A percentile compares a stretch with the other conserved stretches of the same genome.
Conservation (phyloP, 2,797 vertebrate genomes). For the Hydrocynus forskahlii region DNA sequence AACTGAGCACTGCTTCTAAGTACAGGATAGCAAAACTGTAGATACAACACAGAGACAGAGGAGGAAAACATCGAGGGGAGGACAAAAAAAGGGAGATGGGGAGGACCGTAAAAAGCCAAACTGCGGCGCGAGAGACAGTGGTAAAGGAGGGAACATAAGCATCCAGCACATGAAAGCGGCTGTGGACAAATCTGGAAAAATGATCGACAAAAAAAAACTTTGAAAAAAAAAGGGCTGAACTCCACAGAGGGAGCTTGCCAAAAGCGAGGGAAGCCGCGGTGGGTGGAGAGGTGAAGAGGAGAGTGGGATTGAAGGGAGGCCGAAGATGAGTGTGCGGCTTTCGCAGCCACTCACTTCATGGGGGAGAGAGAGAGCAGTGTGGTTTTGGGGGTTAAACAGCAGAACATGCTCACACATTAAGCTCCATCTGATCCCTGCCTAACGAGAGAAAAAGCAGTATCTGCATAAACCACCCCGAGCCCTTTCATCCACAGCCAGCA, state of each 20-base stretch:
- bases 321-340: conserved; percentile 59
- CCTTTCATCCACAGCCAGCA: conserved; percentile 69
- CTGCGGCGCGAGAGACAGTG: conserved; percentile 24
- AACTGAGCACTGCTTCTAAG: conserved; percentile 12
- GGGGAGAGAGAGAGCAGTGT: conserved; percentile 36
- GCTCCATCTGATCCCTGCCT: conserved; percentile 69
- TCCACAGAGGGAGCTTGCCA: conserved; percentile 50
- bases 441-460: conserved; percentile 64
- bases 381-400: conserved; percentile 72
- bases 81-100: neutral
- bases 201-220: conserved; percentile 47
- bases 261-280: conserved; percentile 49
- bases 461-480: conserved; percentile 48
- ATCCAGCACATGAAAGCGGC: conserved; percentile 63
- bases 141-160: conserved; percentile 27
- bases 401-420: conserved; percentile 79
- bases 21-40: neutral
- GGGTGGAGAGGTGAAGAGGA: conserved; percentile 46
- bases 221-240: conserved; percentile 59
- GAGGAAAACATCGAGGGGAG: neutral
- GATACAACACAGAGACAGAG: neutral
- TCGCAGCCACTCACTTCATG: conserved; percentile 49
- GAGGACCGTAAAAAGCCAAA: conserved; percentile 23
- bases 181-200: conserved; percentile 65
- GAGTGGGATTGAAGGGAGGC: conserved; percentile 47